A percentile compares a stretch with the other conserved stretches of the same genome.
These are phyloP conservation scores for Allochrocebus solatus DNA, from an alignment of 2,797 vertebrate genomes.

Conservation along the genomic window DNA sequence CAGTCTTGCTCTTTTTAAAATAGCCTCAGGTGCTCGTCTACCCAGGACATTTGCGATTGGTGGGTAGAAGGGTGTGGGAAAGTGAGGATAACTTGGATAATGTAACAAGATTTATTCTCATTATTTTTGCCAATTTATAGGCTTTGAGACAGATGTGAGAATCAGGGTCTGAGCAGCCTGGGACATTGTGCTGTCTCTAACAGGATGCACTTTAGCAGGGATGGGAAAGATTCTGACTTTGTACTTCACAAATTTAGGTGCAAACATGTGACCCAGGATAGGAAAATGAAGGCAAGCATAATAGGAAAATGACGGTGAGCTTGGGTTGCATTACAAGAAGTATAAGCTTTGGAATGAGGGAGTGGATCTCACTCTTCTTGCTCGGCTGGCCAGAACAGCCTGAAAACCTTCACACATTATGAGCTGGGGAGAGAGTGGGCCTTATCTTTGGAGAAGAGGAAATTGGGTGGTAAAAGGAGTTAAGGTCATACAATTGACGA, in stretches of 20 bases:
- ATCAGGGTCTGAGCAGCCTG: not conserved
- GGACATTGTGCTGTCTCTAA: not conserved
- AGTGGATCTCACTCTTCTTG: not conserved
- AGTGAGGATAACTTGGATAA: not conserved
- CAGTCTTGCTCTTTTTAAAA: not conserved
- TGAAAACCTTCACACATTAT: not conserved
- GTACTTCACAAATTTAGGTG: not conserved
- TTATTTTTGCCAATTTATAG: not conserved
- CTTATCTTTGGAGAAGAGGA: not conserved
- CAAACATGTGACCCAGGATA: not conserved
- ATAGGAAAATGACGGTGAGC: not conserved
- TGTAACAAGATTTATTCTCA: not conserved
- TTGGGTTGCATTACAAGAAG: not conserved
- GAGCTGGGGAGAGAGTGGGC: not conserved
- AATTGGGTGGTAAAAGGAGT: not conserved
- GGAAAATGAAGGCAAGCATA: not conserved
- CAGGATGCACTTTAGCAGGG: not conserved
- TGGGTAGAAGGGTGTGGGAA: not conserved
- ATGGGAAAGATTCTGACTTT: not conserved
- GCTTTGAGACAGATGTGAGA: not conserved
- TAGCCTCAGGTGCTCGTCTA: not conserved
- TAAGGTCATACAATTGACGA: not conserved
- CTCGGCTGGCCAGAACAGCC: not conserved
- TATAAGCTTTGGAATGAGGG: not conserved
- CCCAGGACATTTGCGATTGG: not conserved